Conservation (phyloP, 2,113 vertebrate species). For the Halichoerus grypus region DNA sequence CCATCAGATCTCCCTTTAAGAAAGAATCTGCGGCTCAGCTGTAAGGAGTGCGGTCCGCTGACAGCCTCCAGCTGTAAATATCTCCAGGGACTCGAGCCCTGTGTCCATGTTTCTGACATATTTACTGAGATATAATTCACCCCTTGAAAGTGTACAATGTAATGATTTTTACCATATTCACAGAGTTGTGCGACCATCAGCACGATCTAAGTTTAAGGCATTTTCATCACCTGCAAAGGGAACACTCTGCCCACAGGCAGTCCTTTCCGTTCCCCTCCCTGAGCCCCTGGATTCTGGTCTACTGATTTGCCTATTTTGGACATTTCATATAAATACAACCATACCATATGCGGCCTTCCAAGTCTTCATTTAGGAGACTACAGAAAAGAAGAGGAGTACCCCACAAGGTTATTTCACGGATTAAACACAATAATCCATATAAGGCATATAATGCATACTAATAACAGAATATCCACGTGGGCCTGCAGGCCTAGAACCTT, state of each 20-base stretch:
- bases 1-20: neutral
- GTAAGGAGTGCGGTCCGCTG: neutral
- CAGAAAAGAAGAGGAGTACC: no score
- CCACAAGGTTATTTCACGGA: neutral
- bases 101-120: neutral
- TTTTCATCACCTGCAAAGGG: neutral
- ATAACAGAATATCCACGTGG: accelerated
- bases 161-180: no score
- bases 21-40: no score
- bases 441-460: no score
- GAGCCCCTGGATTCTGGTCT: neutral
- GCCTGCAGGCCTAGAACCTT: accelerated
- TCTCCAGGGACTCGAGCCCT: neutral
- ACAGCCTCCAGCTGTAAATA: neutral
- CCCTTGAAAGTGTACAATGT: neutral
- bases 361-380: neutral
- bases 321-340: neutral
- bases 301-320: accelerated
- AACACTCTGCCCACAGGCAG: accelerated
- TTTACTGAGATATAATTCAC: neutral
- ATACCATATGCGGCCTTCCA: accelerated
- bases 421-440: accelerated
- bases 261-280: neutral
- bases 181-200: no score
- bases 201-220: accelerated